A percentile compares a stretch with the other conserved stretches of the same genome.
These are phyloP conservation scores for Sciurus vulgaris DNA, from an alignment of 2,797 vertebrate genomes.

Conservation along the genomic window DNA sequence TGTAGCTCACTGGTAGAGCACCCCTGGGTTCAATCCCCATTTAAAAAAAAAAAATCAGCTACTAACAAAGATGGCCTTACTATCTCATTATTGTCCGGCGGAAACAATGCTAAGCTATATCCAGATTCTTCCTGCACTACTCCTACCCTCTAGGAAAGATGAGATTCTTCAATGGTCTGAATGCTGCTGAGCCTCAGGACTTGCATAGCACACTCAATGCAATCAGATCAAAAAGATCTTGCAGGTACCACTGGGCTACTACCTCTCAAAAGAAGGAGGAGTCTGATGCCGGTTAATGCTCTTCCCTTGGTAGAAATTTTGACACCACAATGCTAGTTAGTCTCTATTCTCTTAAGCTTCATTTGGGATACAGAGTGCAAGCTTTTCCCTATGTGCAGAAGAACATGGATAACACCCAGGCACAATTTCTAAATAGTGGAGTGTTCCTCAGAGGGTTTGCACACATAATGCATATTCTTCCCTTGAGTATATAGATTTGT, in stretches of 20 bases:
- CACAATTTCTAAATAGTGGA: background rate
- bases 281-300: background rate
- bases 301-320: background rate
- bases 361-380: background rate
- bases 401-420: background rate
- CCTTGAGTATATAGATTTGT: background rate
- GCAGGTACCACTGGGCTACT: background rate
- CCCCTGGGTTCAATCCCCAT: background rate
- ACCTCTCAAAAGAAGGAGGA: background rate
- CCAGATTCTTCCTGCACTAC: background rate
- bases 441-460: background rate
- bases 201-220: fast-evolving
- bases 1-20: background rate
- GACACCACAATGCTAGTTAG: background rate
- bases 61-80: background rate
- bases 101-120: background rate
- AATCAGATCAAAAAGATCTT: background rate
- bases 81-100: background rate
- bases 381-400: background rate
- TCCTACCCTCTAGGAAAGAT: background rate
- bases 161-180: background rate
- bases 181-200: background rate
- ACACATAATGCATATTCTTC: background rate
- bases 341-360: background rate
- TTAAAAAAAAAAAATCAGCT: background rate